Base-by-base conservation (phyloP, 1,140 invertebrate species). In the Pollicipes pollicipes region DNA sequence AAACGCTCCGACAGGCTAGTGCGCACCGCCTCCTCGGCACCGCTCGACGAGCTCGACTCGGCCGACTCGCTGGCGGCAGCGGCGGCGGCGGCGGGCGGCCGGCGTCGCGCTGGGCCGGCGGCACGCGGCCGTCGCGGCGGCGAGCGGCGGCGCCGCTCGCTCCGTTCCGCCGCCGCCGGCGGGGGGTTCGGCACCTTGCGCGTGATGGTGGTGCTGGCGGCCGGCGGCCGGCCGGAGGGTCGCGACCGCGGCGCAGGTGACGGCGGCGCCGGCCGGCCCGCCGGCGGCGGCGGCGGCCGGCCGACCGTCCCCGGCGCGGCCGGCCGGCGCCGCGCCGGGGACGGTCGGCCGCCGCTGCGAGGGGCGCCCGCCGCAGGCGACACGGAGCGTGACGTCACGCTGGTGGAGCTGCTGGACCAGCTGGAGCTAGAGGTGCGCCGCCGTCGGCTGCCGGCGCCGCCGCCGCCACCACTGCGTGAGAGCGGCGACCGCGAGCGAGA, bases 1-100 rank as follows among this genome's bases (percentile, higher is more conserved):
- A 93, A 93, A 31, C 91, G 83, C 78, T 90, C 88, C 1, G 88
- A 89, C 27, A 90, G 80, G 17, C 88, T 89, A 73, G 90, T 78
- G 58, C 85, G 81, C 13, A 70, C 32, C 3, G 72, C 70, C 6
- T 71, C 66, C 30, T 75, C 74, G 26, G 73, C 73, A 0, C 73
- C 75, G n/a, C 72, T 71, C 28, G 72, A 71, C 8, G 75, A 74
- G n/a, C 27, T 29, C 64, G 28, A 29, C n/a, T 27, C n/a, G 27
- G 64, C 64, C 3, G 37, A 10, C 37, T 10, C 37, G 10, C 10
- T 24, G 37, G 37, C 37, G 10, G 10, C 10, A 10, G 24, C 37
- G 10, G 24, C 37, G 10, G 37, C 37, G 10, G 37, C 37, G 10
- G 37, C 37, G 10, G 37, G 24, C 37, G n/a, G n/a, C n/a, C n/a